phyloP scores from a whole-genome alignment of 2,113 vertebrate species.

The Ondatra zibethicus region DNA sequence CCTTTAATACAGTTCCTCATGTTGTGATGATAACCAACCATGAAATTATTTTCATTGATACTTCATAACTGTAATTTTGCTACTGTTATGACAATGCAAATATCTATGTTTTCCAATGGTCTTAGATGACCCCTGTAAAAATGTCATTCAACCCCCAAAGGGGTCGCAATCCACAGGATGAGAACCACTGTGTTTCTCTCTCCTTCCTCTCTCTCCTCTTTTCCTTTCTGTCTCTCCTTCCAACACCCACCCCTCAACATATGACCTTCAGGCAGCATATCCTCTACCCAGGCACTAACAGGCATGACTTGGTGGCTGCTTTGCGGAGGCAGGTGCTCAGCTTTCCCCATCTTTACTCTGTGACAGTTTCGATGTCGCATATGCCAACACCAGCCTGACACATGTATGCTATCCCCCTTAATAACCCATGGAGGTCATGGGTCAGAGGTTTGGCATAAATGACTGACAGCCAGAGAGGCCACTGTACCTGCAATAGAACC shows the following conservation, averaged over 20 bases:
- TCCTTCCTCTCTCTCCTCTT: background rate
- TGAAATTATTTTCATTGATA: background rate
- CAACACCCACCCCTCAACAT: background rate
- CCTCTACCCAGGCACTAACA: background rate
- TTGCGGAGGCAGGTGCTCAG: conserved; percentile 51
- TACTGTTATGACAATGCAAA: background rate
- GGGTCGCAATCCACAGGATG: background rate
- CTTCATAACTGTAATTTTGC: background rate
- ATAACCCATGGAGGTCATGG: conserved; percentile 65
- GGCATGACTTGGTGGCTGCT: conserved; percentile 48
- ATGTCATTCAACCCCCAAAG: background rate
- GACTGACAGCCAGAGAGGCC: conserved; percentile 64
- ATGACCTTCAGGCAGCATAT: background rate
- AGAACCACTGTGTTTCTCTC: background rate
- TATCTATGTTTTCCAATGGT: background rate
- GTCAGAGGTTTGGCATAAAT: conserved; percentile 66
- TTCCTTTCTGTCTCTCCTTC: background rate
- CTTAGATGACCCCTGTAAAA: background rate
- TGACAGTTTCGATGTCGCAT: conserved; percentile 68
- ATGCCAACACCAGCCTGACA: conserved; percentile 56
- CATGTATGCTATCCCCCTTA: conserved; percentile 61
- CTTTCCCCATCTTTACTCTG: conserved; percentile 54
- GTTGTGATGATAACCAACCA: background rate
- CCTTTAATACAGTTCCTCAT: background rate
- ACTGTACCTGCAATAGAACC: conserved; percentile 54